These are phyloP conservation scores for Caracal caracal DNA, from an alignment of 2,113 vertebrate genomes.

Conservation along the genomic window DNA sequence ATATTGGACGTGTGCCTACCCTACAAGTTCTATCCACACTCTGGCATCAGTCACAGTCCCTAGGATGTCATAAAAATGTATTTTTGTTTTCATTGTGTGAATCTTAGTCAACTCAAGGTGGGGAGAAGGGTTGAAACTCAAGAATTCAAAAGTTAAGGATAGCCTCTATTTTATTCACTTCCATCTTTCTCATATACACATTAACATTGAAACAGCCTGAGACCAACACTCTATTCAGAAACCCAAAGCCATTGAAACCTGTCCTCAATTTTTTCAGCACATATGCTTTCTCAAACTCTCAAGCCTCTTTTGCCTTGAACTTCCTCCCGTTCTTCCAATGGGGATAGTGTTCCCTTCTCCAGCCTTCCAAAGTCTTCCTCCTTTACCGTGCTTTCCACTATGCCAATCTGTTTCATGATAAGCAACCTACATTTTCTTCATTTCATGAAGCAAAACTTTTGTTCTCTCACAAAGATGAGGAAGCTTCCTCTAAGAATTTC, in stretches of 20 bases:
- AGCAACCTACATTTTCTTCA: neutral
- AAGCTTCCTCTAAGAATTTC: neutral
- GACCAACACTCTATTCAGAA: slow-evolving; percentile 28
- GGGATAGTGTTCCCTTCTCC: neutral
- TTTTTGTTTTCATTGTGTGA: neutral
- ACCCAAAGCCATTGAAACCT: neutral
- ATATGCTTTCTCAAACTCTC: neutral
- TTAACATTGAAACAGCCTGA: neutral
- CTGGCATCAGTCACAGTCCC: neutral
- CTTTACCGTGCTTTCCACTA: neutral
- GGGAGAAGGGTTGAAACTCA: neutral
- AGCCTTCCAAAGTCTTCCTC: neutral
- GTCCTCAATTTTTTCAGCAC: neutral
- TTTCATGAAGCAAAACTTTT: neutral
- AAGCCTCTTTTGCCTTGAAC: neutral
- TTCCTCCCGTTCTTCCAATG: neutral
- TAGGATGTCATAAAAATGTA: neutral
- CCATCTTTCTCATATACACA: neutral
- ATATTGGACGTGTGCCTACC: neutral
- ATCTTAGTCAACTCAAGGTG: neutral
- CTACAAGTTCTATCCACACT: neutral
- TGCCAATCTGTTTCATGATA: neutral
- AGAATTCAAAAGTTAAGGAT: neutral
- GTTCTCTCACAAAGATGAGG: neutral
- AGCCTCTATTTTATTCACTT: neutral